Base-by-base conservation (phyloP, 2,888 invertebrate genomes). In the Alloplasta piceator region DNA sequence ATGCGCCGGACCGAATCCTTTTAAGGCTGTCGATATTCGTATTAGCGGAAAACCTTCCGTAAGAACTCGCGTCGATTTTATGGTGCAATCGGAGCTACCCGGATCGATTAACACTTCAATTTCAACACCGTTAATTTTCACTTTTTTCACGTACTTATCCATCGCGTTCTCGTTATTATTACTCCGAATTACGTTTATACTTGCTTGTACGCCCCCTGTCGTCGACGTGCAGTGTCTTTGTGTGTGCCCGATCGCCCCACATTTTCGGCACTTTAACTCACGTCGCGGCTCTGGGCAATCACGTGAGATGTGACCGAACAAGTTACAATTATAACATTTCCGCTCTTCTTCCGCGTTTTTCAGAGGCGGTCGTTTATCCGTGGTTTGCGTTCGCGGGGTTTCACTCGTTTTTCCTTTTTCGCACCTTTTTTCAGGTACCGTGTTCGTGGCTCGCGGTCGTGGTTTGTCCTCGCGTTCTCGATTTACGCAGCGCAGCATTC, bases 31-130 rank as follows among this genome's bases (percentile, higher is more conserved):
- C n/a, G n/a, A n/a, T n/a, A n/a, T n/a, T n/a, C n/a, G n/a, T n/a
- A n/a, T n/a, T n/a, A 9, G 12, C 10, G 3, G 1, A 26, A 26
- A 26, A 26, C 39, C 36, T n/a, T 48, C 38, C 3, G 5, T 38
- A 1, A 67, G 3, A 6, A 46, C 66, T 12, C 48, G 16, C 5
- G 52, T 63, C 10, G 74, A 50, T 26, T 70, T 79, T 6, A 79
- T 55, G 0, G 75, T 79, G 9, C 75, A 79, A 1, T 55, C 64
- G 26, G 64, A 68, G n/a, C 79, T 79, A 6, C 79, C 75, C 4
- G 64, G 48, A 26, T 79, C 75, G 9, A 79, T 63, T 38, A 79
- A 46, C n/a, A n/a, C n/a, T n/a, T n/a, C n/a, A n/a, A n/a, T n/a
- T n/a, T n/a, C n/a, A n/a, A n/a, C n/a, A n/a, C n/a, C n/a, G n/a